These are phyloP conservation scores for Pseudorasbora parva DNA, from an alignment of 2,113 vertebrate species.

Conservation along the genomic window DNA sequence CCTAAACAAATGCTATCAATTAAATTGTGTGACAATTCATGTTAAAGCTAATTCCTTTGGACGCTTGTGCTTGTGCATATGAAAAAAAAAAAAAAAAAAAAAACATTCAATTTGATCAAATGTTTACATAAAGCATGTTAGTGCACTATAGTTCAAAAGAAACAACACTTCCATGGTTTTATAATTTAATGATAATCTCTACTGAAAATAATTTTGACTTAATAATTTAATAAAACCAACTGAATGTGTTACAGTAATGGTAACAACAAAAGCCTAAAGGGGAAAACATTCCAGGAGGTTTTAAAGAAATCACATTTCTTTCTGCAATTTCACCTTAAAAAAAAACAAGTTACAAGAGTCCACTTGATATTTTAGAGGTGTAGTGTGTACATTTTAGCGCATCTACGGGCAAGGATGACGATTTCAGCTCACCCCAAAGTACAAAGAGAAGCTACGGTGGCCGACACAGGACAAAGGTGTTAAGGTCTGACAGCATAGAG, in stretches of 20 bases:
- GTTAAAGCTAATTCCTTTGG: conserved; percentile 2
- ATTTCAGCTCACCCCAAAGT: too few relatives aligned
- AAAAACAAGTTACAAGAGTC: too few relatives aligned
- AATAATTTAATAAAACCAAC: not conserved
- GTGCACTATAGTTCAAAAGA: not conserved
- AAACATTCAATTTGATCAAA: not conserved
- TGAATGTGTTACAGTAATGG: not conserved
- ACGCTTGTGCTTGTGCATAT: not conserved
- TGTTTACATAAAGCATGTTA: not conserved
- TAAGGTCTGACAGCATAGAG: too few relatives aligned
- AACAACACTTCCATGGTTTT: conserved; percentile 1
- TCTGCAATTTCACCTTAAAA: too few relatives aligned
- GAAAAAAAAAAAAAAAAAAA: not conserved
- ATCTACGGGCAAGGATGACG: too few relatives aligned
- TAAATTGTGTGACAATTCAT: not conserved
- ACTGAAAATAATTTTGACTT: not conserved
- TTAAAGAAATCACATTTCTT: not conserved
- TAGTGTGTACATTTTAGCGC: too few relatives aligned
- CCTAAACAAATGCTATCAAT: not conserved
- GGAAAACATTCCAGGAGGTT: not conserved
- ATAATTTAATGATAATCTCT: not conserved
- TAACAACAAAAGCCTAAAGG: not conserved
- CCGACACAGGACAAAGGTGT: too few relatives aligned
- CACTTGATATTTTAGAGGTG: too few relatives aligned
- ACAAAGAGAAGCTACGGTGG: too few relatives aligned